Conservation (phyloP, 1,140 invertebrate species). For the Pseudomyrmex concolor region DNA sequence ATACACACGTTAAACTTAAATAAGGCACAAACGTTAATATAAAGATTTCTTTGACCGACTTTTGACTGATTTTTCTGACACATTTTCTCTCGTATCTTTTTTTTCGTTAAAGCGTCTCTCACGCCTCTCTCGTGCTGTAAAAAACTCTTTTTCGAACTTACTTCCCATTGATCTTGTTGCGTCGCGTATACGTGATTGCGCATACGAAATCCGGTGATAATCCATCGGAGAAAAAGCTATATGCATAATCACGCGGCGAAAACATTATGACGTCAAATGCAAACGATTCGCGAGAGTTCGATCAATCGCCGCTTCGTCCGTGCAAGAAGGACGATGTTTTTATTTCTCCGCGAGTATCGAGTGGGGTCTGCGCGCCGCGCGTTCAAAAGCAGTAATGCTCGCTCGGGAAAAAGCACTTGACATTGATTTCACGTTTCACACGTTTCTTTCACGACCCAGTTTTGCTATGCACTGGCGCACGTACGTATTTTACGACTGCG, state of each 20-base stretch:
- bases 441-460: conserved; percentile 38
- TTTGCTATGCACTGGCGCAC: background rate
- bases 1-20: background rate
- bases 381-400: background rate
- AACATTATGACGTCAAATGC: conserved; percentile 3
- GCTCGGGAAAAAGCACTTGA: background rate
- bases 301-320: background rate
- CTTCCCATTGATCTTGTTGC: conserved; percentile 52
- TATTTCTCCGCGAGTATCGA: conserved; percentile 1
- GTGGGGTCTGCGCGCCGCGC: background rate
- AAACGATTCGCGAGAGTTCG: background rate
- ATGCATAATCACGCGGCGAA: conserved; percentile 32
- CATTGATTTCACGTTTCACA: conserved; percentile 44
- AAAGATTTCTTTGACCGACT: conserved; percentile 17
- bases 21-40: conserved; percentile 25
- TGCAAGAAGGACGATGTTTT: background rate
- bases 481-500: conserved; percentile 26
- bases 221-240: conserved; percentile 48
- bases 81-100: conserved; percentile 8
- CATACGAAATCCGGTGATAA: conserved; percentile 37
- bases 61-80: conserved; percentile 9
- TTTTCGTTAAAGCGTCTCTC: conserved; percentile 25
- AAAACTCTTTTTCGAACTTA: conserved; percentile 38
- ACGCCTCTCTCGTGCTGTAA: background rate
- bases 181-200: conserved; percentile 41